Conservation (phyloP, 1,140 invertebrate species). For the Aradophagus sp. region DNA sequence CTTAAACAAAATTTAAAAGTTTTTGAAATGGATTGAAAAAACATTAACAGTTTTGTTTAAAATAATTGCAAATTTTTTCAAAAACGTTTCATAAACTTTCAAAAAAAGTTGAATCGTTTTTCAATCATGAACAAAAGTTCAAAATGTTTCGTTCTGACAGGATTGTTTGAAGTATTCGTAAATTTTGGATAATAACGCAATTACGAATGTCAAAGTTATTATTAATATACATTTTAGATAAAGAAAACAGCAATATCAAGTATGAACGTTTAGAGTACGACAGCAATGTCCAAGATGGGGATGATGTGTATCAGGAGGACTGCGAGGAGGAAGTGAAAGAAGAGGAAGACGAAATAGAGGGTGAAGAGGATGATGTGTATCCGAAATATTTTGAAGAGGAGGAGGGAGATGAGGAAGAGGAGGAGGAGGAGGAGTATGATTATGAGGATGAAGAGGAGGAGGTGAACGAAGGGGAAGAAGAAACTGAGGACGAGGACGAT, state of each 20-base stretch:
- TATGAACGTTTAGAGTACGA: constrained; percentile 63
- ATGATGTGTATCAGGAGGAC: constrained; percentile 63
- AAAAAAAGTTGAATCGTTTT: no score
- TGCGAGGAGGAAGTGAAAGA: constrained; percentile 45
- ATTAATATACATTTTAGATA: constrained; percentile 25
- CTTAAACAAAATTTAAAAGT: no score
- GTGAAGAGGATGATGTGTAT: constrained; percentile 65
- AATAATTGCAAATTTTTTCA: no score
- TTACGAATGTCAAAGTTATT: not conserved
- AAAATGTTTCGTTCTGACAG: no score
- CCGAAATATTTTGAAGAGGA: constrained; percentile 43
- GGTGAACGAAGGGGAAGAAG: not conserved
- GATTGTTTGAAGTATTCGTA: no score
- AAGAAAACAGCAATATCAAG: constrained; percentile 53
- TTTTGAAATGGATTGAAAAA: no score
- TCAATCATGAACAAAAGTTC: no score
- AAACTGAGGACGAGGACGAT: no score
- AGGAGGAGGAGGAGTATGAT: constrained; percentile 46
- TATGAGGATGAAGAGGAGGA: constrained; percentile 60
- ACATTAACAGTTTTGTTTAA: constrained; percentile 2
- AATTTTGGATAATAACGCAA: not conserved
- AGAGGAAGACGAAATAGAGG: not conserved
- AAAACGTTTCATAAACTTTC: no score
- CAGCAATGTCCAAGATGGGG: constrained; percentile 58
- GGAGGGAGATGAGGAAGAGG: constrained; percentile 73